phyloP scores from a whole-genome alignment of 2,113 vertebrate species.

The Mesocricetus auratus region DNA sequence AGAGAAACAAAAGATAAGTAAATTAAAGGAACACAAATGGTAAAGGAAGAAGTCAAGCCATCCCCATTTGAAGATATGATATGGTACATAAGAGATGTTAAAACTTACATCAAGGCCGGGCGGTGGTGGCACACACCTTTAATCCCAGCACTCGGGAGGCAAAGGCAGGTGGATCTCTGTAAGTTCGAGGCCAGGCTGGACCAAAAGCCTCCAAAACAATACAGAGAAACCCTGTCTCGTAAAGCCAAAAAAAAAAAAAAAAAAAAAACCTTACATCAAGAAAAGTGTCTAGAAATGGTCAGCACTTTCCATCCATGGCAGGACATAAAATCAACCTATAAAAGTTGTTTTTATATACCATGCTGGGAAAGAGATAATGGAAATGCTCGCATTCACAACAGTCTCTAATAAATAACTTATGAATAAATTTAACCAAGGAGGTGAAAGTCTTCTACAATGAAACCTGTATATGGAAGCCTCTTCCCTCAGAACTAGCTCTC shows the following conservation, averaged over 20 bases:
- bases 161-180: too few relatives aligned
- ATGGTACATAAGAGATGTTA: not conserved
- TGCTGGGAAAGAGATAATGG: not conserved
- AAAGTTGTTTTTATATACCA: not conserved
- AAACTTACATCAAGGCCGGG: not conserved
- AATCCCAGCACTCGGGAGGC: too few relatives aligned
- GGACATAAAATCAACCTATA: not conserved
- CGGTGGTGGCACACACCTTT: too few relatives aligned
- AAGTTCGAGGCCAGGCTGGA: too few relatives aligned
- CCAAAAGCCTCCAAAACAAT: too few relatives aligned
- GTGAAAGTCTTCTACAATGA: not conserved
- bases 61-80: not conserved
- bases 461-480: not conserved
- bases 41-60: not conserved
- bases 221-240: too few relatives aligned
- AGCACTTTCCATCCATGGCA: not conserved
- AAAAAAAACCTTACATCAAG: not conserved
- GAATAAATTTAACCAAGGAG: not conserved
- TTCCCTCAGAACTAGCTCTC: not conserved
- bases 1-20: not conserved
- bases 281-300: not conserved
- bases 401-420: not conserved
- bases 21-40: not conserved
- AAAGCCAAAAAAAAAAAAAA: too few relatives aligned
- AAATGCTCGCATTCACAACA: not conserved